Evolutionary conservation across 2,113 vertebrate species (phyloP).

Genomic region (Taxidea taxus): DNA sequence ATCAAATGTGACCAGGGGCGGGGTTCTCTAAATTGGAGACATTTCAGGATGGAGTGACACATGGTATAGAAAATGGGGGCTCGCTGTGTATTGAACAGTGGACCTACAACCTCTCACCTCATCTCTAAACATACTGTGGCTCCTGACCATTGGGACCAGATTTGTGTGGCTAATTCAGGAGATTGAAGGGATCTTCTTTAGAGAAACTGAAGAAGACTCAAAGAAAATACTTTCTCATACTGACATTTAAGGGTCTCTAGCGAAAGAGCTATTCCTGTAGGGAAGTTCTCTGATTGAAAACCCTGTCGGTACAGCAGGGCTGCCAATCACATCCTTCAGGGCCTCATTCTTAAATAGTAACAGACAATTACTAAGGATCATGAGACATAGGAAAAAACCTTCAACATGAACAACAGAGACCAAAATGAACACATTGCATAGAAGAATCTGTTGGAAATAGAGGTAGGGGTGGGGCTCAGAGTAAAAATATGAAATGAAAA

Average conservation of each 20-base stretch:
- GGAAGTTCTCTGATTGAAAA: not conserved
- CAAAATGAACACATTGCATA: not conserved
- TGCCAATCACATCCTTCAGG: not conserved
- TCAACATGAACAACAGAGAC: not conserved
- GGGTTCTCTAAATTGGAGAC: not conserved
- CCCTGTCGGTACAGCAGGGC: not conserved
- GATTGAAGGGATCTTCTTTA: not conserved
- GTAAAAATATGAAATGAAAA: not conserved
- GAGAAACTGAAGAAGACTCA: not conserved
- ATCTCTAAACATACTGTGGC: not conserved
- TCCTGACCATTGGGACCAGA: not conserved
- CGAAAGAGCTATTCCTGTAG: not conserved
- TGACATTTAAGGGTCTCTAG: not conserved
- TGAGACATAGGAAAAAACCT: not conserved
- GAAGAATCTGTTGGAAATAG: not conserved
- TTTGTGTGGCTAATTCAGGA: not conserved
- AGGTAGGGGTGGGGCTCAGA: not conserved
- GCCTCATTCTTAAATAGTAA: not conserved
- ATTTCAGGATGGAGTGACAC: not conserved
- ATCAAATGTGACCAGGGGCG: not conserved
- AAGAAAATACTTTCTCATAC: not conserved
- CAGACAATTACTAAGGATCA: not conserved
- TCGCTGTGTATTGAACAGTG: not conserved
- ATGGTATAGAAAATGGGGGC: not conserved
- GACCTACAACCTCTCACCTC: not conserved